Base-by-base conservation (phyloP, 30 jellyfish, hydroid and myxozoan species). In the Nemopilema nomurai region DNA sequence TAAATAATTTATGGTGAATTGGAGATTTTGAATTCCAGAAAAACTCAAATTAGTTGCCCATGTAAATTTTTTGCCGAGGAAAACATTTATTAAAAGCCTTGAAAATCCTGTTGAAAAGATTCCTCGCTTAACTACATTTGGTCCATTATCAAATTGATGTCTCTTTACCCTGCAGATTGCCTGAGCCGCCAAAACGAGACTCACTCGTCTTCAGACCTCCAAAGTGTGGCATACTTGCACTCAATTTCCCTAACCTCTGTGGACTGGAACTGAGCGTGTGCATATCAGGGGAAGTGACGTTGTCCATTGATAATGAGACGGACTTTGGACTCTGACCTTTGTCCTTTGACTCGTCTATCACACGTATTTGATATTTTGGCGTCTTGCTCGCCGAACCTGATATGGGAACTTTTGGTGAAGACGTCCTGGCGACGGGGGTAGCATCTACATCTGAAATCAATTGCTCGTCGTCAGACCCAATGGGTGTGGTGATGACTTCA, bases 171-270 rank as follows among this genome's bases (percentile, higher is more conserved):
- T 28, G 29, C 22, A 83, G 18, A 67, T 87, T 84, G 49, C 87
- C 93, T 22, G 93, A 84, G 4, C 93, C 93, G 49, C 93, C 93
- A 49, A 73, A 66, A 33, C 93, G 93, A 74, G 93, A 84, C 82
- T 84, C 75, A 67, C 87, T 84, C 6, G 77, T 31, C 50, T 64
- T 67, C 87, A 84, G 83, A 18, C 63, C 93, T 16, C 93, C 93
- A 64, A 84, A 84, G 82, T 84, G 93, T n/a, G 93, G 93, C 76
- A 81, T 84, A 77, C 93, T 84, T 33, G 93, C 68, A 67, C 93
- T 84, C 30, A 73, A 75, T 4, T 74, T 53, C 22, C 87, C 53
- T 8, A 83, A 57, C 32, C 92, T 72, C 51, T 83, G 81, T 49
- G 92, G 86, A 71, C 86, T 84, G 82, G 87, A 23, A 26, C 83